Conservation (phyloP, 2,888 invertebrate genomes). For the Calliscelio sp. region DNA sequence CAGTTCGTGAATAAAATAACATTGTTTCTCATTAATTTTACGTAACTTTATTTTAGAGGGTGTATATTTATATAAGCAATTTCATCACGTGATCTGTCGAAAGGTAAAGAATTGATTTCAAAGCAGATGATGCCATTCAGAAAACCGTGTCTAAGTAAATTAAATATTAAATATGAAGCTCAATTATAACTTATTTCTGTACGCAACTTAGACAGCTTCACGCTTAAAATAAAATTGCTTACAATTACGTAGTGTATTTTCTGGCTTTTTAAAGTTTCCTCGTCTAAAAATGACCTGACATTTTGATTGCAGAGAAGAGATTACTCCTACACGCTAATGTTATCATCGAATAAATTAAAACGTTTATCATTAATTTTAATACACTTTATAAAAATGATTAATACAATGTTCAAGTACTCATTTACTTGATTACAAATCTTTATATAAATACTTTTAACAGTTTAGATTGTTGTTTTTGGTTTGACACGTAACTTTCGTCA, state of each 20-base stretch:
- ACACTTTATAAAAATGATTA: neutral
- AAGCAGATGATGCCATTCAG: too few relatives aligned
- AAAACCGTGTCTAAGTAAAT: too few relatives aligned
- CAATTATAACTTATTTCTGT: too few relatives aligned
- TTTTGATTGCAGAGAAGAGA: neutral
- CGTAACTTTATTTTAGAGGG: neutral
- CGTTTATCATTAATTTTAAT: neutral
- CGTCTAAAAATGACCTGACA: slow-evolving; percentile 4
- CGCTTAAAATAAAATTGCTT: slow-evolving; percentile 11
- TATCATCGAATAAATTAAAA: neutral
- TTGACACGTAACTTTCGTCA: neutral
- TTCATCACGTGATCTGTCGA: too few relatives aligned
- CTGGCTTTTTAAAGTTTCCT: neutral
- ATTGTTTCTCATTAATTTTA: neutral
- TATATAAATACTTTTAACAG: neutral
- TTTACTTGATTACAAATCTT: too few relatives aligned
- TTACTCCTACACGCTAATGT: neutral
- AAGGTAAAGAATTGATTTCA: too few relatives aligned
- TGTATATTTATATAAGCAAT: too few relatives aligned
- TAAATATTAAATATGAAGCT: too few relatives aligned
- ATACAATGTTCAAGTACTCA: neutral
- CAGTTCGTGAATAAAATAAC: neutral
- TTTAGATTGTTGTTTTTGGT: neutral
- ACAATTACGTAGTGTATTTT: neutral
- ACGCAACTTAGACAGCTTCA: neutral